These are phyloP conservation scores for Drosophila colorata DNA, from an alignment of 2,888 invertebrate species.

Conservation along the genomic window DNA sequence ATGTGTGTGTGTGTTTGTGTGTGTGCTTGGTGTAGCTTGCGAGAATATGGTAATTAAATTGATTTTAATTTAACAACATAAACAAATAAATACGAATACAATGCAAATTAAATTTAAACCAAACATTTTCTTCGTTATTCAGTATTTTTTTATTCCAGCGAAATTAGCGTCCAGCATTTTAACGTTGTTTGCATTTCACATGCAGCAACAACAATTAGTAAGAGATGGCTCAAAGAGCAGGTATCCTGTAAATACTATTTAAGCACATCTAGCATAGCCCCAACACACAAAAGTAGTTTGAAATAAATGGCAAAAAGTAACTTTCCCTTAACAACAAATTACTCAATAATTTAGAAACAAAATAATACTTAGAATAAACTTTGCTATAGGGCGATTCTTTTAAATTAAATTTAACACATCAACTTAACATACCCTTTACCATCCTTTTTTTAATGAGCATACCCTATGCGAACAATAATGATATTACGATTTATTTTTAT, in stretches of 20 bases:
- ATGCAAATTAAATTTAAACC: conserved; percentile 34
- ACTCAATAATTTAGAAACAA: no score
- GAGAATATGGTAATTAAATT: conserved; percentile 58
- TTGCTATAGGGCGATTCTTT: no score
- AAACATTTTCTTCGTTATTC: conserved; percentile 47
- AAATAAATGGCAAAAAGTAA: no score
- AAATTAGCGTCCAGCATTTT: conserved; percentile 20
- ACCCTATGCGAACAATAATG: conserved; percentile 13
- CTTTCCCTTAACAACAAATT: no score
- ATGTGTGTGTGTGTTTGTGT: conserved; percentile 15
- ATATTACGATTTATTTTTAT: conserved; percentile 40
- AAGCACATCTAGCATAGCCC: no score
- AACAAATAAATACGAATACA: conserved; percentile 44
- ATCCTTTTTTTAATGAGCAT: neutral
- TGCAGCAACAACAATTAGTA: conserved; percentile 13
- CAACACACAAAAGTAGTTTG: no score
- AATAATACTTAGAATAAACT: no score
- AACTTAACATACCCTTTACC: neutral
- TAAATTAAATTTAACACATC: no score
- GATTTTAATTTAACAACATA: conserved; percentile 64
- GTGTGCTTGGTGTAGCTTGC: conserved; percentile 12
- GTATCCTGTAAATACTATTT: conserved; percentile 12
- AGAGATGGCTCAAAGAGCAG: neutral
- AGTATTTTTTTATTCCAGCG: conserved; percentile 4
- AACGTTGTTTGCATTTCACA: conserved; percentile 18